Conservation (phyloP, 2,113 vertebrate species). For the Solenodon paradoxus region DNA sequence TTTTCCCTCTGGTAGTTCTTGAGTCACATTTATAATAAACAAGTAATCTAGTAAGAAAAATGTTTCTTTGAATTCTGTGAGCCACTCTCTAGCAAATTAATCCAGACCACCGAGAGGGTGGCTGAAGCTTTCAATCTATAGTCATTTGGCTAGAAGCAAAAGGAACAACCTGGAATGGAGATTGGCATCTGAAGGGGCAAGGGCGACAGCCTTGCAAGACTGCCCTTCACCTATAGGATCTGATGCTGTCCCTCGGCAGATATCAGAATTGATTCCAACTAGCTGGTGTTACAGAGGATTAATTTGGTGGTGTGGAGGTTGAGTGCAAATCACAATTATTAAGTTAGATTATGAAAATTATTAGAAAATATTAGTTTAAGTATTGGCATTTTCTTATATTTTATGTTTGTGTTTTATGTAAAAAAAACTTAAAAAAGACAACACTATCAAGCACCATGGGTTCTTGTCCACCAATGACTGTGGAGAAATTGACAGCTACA, state of each 20-base stretch:
- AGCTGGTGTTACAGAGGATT: neutral
- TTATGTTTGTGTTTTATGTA: neutral
- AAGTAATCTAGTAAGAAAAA: neutral
- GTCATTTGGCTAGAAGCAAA: neutral
- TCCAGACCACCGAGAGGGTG: neutral
- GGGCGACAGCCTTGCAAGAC: neutral
- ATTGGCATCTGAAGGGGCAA: neutral
- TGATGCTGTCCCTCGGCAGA: neutral
- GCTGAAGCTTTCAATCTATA: neutral
- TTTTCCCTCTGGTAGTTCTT: neutral
- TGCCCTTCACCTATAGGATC: neutral
- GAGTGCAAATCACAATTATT: neutral
- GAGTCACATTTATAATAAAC: neutral
- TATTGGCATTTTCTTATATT: neutral
- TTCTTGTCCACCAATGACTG: neutral
- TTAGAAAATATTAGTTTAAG: neutral
- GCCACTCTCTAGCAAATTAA: neutral
- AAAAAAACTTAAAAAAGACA: neutral
- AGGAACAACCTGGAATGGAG: neutral
- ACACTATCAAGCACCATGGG: neutral
- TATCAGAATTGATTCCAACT: neutral
- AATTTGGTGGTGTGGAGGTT: neutral
- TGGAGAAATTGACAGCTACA: neutral
- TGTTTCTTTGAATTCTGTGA: neutral
- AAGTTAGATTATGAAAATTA: constrained; percentile 7